Conservation (phyloP, 2,113 vertebrate genomes). For the Pongo pygmaeus region DNA sequence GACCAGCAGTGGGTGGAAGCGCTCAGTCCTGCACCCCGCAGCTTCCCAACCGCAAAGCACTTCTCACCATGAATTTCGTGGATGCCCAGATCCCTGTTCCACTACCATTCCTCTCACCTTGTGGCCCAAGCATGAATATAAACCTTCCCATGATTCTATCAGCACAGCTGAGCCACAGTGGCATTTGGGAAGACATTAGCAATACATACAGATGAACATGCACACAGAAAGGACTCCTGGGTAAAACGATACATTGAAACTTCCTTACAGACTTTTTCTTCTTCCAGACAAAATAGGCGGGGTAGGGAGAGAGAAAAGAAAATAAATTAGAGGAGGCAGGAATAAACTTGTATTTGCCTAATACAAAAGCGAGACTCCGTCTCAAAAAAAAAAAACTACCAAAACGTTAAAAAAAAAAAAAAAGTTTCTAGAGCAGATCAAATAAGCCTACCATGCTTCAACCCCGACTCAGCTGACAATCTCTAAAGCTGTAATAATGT, state of each 20-base stretch:
- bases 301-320: accelerated
- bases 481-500: not conserved
- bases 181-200: not conserved
- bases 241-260: not conserved
- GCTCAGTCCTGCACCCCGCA: too few species aligned
- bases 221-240: accelerated
- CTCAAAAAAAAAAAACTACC: too few species aligned
- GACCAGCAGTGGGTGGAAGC: accelerated
- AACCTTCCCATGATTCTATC: not conserved
- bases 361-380: not conserved
- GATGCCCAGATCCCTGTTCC: too few species aligned
- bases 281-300: not conserved
- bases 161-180: not conserved
- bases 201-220: too few species aligned
- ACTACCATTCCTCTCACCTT: not conserved
- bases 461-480: too few species aligned
- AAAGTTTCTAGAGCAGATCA: not conserved
- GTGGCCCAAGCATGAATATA: not conserved
- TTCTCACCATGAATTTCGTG: accelerated
- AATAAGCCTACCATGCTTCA: not conserved
- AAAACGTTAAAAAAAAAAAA: not conserved
- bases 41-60: accelerated
- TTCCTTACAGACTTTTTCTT: not conserved
- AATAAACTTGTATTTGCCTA: not conserved
- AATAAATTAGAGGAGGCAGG: not conserved